Percentiles rank a stretch among this genome's conserved stretches.
Conservation (phyloP, 1,140 invertebrate genomes). For the Hyles euphorbiae region DNA sequence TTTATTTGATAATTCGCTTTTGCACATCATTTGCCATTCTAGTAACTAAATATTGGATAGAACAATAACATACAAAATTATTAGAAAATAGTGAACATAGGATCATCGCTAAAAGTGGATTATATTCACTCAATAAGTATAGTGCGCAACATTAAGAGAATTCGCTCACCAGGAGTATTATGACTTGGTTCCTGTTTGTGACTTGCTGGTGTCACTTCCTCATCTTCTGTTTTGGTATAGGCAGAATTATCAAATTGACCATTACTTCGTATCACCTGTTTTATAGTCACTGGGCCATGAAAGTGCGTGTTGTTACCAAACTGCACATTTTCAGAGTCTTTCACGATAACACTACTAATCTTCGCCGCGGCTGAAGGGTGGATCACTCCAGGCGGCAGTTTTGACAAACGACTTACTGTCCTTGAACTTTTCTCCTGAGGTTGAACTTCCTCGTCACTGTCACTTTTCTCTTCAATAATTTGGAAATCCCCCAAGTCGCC, state of each 20-base stretch:
- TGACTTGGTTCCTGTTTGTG: constrained; percentile 13
- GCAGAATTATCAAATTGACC: constrained; percentile 51
- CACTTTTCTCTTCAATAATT: constrained; percentile 39
- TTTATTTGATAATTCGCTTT: neutral
- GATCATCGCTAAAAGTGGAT: no score
- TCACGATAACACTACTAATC: constrained; percentile 41
- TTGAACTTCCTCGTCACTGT: constrained; percentile 30
- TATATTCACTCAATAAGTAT: neutral
- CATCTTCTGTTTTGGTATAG: constrained; percentile 43
- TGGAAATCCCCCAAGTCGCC: constrained; percentile 51
- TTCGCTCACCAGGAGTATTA: neutral
- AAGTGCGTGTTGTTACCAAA: constrained; percentile 65
- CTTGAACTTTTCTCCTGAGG: constrained; percentile 24
- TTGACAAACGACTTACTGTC: constrained; percentile 22
- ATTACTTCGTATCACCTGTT: constrained; percentile 47
- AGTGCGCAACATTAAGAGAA: no score
- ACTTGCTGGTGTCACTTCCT: constrained; percentile 10
- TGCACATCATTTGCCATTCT: no score
- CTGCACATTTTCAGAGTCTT: constrained; percentile 54
- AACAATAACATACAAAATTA: no score
- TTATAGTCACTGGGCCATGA: constrained; percentile 62
- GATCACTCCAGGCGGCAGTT: constrained; percentile 33
- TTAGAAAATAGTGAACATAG: no score
- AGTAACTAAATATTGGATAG: no score
- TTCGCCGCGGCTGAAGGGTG: constrained; percentile 31